These are phyloP conservation scores for Monopterus albus DNA, from an alignment of 2,113 vertebrate genomes.

Conservation along the genomic window DNA sequence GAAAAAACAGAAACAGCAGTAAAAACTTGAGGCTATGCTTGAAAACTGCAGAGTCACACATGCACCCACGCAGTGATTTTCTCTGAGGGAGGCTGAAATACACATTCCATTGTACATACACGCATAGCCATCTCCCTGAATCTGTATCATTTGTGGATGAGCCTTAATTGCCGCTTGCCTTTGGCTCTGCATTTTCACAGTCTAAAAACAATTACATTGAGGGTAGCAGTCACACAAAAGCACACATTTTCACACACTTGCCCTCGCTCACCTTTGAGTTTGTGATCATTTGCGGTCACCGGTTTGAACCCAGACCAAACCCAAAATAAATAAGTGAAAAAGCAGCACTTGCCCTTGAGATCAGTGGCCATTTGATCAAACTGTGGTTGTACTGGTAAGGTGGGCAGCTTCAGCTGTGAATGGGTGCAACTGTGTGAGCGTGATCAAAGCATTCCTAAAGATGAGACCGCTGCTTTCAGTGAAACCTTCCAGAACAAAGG, in stretches of 20 bases:
- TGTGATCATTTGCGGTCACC: too few species aligned
- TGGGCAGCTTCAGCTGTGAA: background rate
- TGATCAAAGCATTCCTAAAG: background rate
- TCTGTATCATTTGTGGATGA: background rate
- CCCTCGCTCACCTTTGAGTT: background rate
- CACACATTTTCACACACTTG: background rate
- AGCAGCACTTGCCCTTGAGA: too few species aligned
- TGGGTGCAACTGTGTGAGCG: background rate
- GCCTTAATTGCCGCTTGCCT: slow-evolving; percentile 5
- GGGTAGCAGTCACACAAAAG: background rate
- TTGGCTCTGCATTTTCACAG: background rate
- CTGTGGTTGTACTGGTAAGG: background rate
- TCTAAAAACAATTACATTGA: background rate
- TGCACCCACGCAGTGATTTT: background rate
- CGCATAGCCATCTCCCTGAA: background rate
- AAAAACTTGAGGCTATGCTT: slow-evolving; percentile 54
- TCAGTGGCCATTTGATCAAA: background rate
- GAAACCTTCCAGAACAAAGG: background rate
- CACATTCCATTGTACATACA: background rate
- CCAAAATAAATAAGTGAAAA: background rate
- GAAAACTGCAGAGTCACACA: slow-evolving; percentile 55
- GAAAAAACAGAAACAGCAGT: slow-evolving; percentile 43
- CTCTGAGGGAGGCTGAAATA: background rate
- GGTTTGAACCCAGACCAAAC: background rate
- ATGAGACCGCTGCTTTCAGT: background rate